Evolutionary conservation across 1,140 invertebrate species (phyloP).

Genomic region (Philotrypesis tridentata): DNA sequence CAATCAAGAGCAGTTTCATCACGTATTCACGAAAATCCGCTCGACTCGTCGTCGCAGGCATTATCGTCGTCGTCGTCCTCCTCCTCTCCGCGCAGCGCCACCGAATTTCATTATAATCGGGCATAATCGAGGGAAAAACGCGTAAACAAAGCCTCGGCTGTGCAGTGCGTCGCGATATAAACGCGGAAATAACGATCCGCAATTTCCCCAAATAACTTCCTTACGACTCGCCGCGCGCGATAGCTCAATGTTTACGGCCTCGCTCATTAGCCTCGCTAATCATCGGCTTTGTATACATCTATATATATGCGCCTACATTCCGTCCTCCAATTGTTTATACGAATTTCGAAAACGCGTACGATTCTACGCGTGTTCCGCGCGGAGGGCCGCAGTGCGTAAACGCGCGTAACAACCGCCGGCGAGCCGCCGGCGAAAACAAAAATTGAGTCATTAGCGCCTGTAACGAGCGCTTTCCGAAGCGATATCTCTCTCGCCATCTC

Average conservation of each 20-base stretch:
- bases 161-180: background rate
- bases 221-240: background rate
- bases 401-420: no score
- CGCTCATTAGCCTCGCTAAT: background rate
- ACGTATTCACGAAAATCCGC: background rate
- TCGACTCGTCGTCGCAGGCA: background rate
- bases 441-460: no score
- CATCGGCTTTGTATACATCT: no score
- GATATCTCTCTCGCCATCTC: no score
- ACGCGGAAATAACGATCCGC: background rate
- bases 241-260: constrained; percentile 13
- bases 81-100: no score
- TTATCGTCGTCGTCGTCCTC: background rate
- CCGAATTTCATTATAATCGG: background rate
- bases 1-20: background rate
- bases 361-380: no score
- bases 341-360: no score
- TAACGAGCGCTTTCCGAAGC: no score
- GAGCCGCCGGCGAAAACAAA: no score
- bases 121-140: background rate
- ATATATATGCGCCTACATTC: no score
- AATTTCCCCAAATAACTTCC: constrained; percentile 34
- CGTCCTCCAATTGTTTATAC: background rate
- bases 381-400: background rate
- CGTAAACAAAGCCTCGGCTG: background rate